Evolutionary conservation across 2,888 invertebrate species (phyloP), one percentile per base, ranked within the genome.

Genomic region (Aspidiotus destructor): DNA sequence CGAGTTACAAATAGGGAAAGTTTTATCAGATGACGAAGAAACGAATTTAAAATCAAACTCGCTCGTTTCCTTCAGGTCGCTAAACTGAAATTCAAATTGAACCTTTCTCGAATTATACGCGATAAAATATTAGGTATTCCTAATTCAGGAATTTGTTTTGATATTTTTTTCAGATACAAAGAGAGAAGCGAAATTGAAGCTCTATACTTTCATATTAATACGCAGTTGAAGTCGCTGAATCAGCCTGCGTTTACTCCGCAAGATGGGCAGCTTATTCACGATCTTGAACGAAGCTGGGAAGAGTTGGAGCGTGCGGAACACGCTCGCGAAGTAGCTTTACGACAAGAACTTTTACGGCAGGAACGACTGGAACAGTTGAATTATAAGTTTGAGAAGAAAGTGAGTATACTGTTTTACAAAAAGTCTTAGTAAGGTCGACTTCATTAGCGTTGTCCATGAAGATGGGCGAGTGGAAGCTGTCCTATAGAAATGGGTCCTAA

Each of bases 141-240:
- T 5, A 28, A 28, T 28, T 28, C 52, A 6, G 68, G 58, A 52
- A 42, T 60, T 68, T 69, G 5, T 41, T 28, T 28, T 28, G 28
- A 28, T 41, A 40, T 65, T 55, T 48, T 13, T 64, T 48, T 15
- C 67, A 89, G 92, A 77, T 97, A 97, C 79, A 93, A 89, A 76
- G 98, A 99, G 78, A 86, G 95, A 69, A 96, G 95, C 73, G 97
- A 98, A 80, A 91, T 97, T 73, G 96, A 99, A 79, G 98, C 92
- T 0, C 80, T 96, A 52, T 96, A 89, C 77, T 99, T 98, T 79
- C 89, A 93, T 76, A 95, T 99, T 74, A 98, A 98, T 79, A 95
- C 96, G 0, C 87, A 92, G 78, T 82, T 96, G 73, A 97, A 96
- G 78, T 92, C 95, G n/a, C 80, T 97, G 72, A 88, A 92, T 72